Conservation (phyloP, 2,888 invertebrate species). For the Abrostola tripartita region DNA sequence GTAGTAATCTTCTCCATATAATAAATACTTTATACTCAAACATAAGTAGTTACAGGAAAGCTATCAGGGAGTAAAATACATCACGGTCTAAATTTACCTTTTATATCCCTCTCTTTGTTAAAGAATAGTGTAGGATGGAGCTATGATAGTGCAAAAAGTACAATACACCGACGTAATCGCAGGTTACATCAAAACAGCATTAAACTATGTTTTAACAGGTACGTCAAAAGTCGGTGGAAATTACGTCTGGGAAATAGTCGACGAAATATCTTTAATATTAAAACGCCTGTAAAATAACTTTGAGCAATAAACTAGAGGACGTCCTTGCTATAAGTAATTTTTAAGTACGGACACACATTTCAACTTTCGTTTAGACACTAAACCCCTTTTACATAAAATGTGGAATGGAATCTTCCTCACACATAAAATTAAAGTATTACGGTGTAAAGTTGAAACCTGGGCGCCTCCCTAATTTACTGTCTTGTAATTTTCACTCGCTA, state of each 20-base stretch:
- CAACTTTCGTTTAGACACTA: slow-evolving; percentile 55
- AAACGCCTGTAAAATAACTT: slow-evolving; percentile 55
- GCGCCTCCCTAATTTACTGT: slow-evolving; percentile 63
- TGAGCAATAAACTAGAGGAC: slow-evolving; percentile 52
- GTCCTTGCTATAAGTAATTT: slow-evolving; percentile 55
- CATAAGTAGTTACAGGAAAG: no score
- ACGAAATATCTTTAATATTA: slow-evolving; percentile 46
- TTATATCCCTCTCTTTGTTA: slow-evolving; percentile 1
- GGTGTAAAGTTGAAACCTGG: slow-evolving; percentile 58
- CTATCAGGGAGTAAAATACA: background rate
- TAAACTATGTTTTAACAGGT: slow-evolving; percentile 17
- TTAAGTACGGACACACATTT: slow-evolving; percentile 56
- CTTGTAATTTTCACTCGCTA: slow-evolving; percentile 71
- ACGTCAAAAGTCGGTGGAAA: slow-evolving; percentile 20
- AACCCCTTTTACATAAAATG: slow-evolving; percentile 60
- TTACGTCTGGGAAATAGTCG: slow-evolving; percentile 20
- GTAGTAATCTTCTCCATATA: no score
- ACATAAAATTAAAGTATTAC: slow-evolving; percentile 65
- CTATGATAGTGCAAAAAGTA: slow-evolving; percentile 10
- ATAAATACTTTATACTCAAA: no score
- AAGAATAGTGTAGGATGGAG: slow-evolving; percentile 1
- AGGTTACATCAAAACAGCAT: slow-evolving; percentile 24
- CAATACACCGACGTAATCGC: slow-evolving; percentile 7
- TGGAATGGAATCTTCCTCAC: slow-evolving; percentile 57
- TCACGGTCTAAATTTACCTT: slow-evolving; percentile 1